phyloP scores from a whole-genome alignment of 2,888 invertebrate species.

The Troglohyphantes excavatus region DNA sequence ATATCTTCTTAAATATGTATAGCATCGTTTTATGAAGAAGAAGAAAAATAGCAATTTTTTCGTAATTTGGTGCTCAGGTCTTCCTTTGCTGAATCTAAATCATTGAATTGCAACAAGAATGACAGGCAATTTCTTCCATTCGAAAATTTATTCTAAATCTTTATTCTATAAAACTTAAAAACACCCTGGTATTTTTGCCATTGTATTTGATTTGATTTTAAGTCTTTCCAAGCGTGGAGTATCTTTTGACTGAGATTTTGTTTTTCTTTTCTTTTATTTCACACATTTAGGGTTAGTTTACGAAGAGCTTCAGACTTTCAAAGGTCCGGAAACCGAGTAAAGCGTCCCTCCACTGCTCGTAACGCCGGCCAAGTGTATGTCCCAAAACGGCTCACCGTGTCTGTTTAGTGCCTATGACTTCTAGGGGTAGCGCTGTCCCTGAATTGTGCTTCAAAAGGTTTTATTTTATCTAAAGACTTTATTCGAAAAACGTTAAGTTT shows the following conservation, averaged over 20 bases:
- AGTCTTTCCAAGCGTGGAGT: slow-evolving; percentile 57
- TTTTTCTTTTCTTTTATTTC: slow-evolving; percentile 65
- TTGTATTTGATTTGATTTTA: neutral
- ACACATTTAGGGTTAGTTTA: slow-evolving; percentile 71
- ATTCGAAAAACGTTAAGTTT: neutral
- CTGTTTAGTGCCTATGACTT: slow-evolving; percentile 19
- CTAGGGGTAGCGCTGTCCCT: neutral
- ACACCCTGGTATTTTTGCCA: too few species aligned
- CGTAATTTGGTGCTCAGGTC: too few species aligned
- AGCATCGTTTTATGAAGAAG: too few species aligned
- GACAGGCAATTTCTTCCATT: too few species aligned
- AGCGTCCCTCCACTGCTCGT: slow-evolving; percentile 9
- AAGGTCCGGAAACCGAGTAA: slow-evolving; percentile 58
- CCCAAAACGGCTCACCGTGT: too few species aligned
- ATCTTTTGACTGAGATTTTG: slow-evolving; percentile 61
- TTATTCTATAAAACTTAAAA: too few species aligned
- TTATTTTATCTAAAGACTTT: neutral
- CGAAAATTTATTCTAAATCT: too few species aligned
- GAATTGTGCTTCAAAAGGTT: slow-evolving; percentile 5
- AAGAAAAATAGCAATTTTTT: too few species aligned
- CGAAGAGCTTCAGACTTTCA: slow-evolving; percentile 78
- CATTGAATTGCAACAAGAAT: too few species aligned
- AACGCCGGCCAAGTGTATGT: neutral
- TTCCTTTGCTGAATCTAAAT: too few species aligned
- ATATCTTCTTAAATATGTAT: too few species aligned